These are phyloP conservation scores for Samia ricini DNA, from an alignment of 1,140 invertebrate species.

Conservation along the genomic window DNA sequence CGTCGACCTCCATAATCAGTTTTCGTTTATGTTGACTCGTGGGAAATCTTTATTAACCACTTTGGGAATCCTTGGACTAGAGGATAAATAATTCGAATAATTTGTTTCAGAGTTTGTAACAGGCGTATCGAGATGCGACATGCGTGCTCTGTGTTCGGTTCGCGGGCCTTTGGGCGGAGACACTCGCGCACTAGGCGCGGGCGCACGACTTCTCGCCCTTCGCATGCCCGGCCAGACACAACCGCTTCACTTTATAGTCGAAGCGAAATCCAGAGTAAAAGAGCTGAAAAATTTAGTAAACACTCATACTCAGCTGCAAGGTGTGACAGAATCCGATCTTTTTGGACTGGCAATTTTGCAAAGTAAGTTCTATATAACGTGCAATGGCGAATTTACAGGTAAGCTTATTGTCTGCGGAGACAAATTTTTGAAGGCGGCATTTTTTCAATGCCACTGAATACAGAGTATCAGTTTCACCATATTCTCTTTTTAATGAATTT, in stretches of 20 bases:
- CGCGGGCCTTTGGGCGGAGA: constrained; percentile 74
- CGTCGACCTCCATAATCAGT: no score
- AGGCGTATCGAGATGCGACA: constrained; percentile 76
- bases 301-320: constrained; percentile 78
- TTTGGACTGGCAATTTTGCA: constrained; percentile 83
- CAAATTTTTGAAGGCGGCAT: no score
- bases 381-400: no score
- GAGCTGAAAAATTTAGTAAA: constrained; percentile 82
- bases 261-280: constrained; percentile 83
- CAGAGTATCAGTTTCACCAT: no score
- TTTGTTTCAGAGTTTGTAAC: constrained; percentile 65
- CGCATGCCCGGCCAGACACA: constrained; percentile 67
- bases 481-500: no score
- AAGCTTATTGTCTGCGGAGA: no score
- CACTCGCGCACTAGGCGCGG: constrained; percentile 62
- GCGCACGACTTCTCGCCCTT: constrained; percentile 66
- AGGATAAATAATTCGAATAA: background rate
- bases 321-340: constrained; percentile 82
- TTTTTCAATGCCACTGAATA: no score
- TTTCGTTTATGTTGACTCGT: no score
- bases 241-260: constrained; percentile 76
- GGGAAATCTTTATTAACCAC: no score
- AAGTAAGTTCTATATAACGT: constrained; percentile 70
- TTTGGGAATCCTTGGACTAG: no score
- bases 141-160: constrained; percentile 78